A percentile compares a stretch with the other conserved stretches of the same genome.
Conservation (phyloP, 2,113 vertebrate species). For the Mustela nigripes region DNA sequence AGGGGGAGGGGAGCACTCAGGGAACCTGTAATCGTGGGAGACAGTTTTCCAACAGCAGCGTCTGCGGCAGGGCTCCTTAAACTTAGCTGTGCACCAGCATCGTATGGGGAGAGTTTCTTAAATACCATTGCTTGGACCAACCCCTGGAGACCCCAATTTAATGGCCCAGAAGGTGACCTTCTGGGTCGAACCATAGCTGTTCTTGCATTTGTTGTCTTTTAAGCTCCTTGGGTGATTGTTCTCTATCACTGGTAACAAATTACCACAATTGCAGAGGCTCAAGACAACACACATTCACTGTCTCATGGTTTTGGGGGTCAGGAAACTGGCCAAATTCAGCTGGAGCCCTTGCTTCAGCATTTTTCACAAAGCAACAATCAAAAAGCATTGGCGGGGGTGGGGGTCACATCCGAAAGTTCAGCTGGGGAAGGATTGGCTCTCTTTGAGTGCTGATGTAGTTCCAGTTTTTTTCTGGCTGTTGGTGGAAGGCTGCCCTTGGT, state of each 20-base stretch:
- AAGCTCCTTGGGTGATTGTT: background rate
- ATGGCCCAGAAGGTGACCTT: background rate
- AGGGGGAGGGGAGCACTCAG: background rate
- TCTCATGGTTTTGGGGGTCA: background rate
- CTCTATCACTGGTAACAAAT: background rate
- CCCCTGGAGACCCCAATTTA: background rate
- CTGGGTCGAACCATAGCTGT: background rate
- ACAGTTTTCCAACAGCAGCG: background rate
- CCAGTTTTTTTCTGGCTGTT: background rate
- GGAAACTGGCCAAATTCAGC: background rate
- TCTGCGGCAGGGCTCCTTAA: background rate
- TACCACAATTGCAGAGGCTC: background rate
- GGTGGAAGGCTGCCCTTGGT: background rate
- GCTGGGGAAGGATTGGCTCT: background rate
- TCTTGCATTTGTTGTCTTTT: background rate
- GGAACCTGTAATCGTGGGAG: background rate
- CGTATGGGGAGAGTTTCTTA: accelerated
- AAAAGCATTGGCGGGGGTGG: accelerated
- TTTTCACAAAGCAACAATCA: background rate
- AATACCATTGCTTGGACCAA: too few relatives aligned
- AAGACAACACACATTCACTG: background rate
- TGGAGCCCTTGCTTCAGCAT: background rate
- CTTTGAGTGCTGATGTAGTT: background rate
- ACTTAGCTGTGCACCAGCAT: background rate
- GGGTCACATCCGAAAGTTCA: background rate